A percentile compares a stretch with the other conserved stretches of the same genome.
These are phyloP conservation scores for Parauchenoglanis ngamensis DNA, from an alignment of 2,797 vertebrate genomes.

Conservation along the genomic window DNA sequence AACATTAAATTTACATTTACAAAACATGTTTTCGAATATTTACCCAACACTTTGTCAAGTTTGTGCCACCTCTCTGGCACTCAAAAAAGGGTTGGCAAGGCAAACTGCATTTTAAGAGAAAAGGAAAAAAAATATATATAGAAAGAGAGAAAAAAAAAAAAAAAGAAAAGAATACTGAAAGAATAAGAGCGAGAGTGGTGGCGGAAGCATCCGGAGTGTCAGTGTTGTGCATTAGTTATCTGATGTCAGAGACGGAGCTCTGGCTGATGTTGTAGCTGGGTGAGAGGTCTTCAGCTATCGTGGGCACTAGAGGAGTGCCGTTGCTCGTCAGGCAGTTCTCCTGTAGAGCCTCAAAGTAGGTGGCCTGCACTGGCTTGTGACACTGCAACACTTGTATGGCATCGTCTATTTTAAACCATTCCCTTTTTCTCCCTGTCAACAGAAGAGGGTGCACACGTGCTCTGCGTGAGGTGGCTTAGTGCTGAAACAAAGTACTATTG, in stretches of 20 bases:
- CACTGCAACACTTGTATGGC: slow-evolving; percentile 91
- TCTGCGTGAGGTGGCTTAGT: slow-evolving; percentile 37
- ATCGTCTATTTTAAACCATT: slow-evolving; percentile 98
- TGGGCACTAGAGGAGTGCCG: slow-evolving; percentile 89
- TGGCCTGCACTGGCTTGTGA: slow-evolving; percentile 98
- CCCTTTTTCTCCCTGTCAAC: slow-evolving; percentile 92
- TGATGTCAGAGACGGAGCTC: slow-evolving; percentile 92
- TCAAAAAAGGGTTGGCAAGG: slow-evolving; percentile 77
- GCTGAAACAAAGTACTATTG: background rate
- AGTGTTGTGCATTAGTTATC: slow-evolving; percentile 86
- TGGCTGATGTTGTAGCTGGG: slow-evolving; percentile 87
- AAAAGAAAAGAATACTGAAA: slow-evolving; percentile 58
- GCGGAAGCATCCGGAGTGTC: slow-evolving; percentile 68
- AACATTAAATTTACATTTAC: slow-evolving; percentile 75
- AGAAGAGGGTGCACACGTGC: slow-evolving; percentile 56
- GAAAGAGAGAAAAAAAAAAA: slow-evolving; percentile 29
- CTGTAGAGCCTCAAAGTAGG: slow-evolving; percentile 91
- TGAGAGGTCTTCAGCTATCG: slow-evolving; percentile 79
- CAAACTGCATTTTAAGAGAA: slow-evolving; percentile 66
- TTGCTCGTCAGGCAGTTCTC: slow-evolving; percentile 94
- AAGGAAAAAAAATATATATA: slow-evolving; percentile 39
- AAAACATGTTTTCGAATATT: slow-evolving; percentile 77
- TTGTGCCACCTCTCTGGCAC: slow-evolving; percentile 74
- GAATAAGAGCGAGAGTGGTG: slow-evolving; percentile 77
- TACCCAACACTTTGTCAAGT: slow-evolving; percentile 74